Evolutionary conservation across 2,113 vertebrate genomes (phyloP).

Genomic region (Phalacrocorax carbo): DNA sequence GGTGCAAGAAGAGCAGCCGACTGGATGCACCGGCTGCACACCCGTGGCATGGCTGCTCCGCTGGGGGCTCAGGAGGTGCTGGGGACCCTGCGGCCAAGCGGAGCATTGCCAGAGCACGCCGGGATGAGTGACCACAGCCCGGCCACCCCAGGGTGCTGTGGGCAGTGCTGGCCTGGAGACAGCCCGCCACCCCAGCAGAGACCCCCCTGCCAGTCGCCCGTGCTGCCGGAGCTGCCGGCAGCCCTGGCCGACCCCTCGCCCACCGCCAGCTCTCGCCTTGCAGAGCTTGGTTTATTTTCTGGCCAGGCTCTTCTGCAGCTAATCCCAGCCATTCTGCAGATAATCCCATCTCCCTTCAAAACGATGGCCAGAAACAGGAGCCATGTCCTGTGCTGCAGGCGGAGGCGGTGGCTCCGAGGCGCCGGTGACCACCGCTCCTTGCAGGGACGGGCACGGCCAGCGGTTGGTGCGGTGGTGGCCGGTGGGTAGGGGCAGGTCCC

Average conservation of each 20-base stretch:
- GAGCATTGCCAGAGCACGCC: neutral
- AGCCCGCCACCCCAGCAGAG: neutral
- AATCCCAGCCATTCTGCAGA: neutral
- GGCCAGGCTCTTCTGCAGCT: neutral
- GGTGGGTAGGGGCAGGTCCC: rapidly evolving
- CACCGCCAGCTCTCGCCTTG: rapidly evolving
- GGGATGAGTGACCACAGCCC: rapidly evolving
- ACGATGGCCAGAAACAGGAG: rapidly evolving
- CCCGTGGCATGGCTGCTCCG: rapidly evolving
- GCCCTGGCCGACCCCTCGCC: rapidly evolving
- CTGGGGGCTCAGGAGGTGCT: neutral
- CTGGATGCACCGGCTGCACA: rapidly evolving
- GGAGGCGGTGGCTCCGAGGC: neutral
- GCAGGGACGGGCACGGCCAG: neutral
- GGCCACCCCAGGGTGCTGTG: rapidly evolving
- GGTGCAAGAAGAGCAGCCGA: neutral
- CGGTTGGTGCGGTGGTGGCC: rapidly evolving
- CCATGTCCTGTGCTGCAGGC: neutral
- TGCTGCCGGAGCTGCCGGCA: neutral
- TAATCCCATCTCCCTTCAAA: neutral
- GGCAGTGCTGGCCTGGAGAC: neutral
- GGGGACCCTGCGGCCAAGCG: rapidly evolving
- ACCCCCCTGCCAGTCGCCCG: rapidly evolving
- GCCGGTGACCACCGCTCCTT: neutral
- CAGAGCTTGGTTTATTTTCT: neutral